Base-by-base conservation (phyloP, 2,888 invertebrate species). In the Itoplectis maculator region DNA sequence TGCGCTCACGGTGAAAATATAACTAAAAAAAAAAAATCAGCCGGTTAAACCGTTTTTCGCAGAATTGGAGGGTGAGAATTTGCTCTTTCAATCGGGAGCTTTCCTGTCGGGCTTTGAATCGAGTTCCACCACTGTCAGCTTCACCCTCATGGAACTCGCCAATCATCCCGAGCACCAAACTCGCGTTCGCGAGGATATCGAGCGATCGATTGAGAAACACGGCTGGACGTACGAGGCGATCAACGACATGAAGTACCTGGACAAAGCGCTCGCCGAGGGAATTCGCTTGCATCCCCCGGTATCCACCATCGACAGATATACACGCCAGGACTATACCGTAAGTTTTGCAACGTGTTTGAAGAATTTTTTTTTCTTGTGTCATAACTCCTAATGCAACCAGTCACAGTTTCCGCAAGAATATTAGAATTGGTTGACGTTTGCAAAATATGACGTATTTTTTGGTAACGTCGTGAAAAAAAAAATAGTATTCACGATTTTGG, bases 61-160 rank as follows among this genome's bases (percentile, higher is more conserved):
- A 91, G 92, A 90, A 84, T 92, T 92, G 70, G 90, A 90, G 56
- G 91, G 91, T 4, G 90, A 91, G 40, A 90, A 91, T 84, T 83
- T 92, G 15, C 69, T 92, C 0, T 89, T 87, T n/a, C 92, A 92
- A 65, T 89, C 91, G 3, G 92, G 91, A n/a, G 91, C 91, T 0
- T 91, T 92, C 65, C 91, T 92, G 69, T 91, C 92, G 18, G 92
- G 92, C n/a, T 91, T 91, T 61, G 92, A 92, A 76, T 91, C 92
- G 0, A 92, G 91, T 70, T 87, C 91, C 4, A 89, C 90, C 0
- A 85, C 89, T 3, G 85, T 89, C 42, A 82, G 90, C 1, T 91
- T 92, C 61, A 91, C 91, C 0, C 82, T 91, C 5, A 86, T 91
- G 87, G 91, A 92, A 83, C 70, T 92, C 6, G 90, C 92, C 0